These are phyloP conservation scores for Bembecia ichneumoniformis DNA, from an alignment of 2,888 invertebrate genomes.

Conservation along the genomic window DNA sequence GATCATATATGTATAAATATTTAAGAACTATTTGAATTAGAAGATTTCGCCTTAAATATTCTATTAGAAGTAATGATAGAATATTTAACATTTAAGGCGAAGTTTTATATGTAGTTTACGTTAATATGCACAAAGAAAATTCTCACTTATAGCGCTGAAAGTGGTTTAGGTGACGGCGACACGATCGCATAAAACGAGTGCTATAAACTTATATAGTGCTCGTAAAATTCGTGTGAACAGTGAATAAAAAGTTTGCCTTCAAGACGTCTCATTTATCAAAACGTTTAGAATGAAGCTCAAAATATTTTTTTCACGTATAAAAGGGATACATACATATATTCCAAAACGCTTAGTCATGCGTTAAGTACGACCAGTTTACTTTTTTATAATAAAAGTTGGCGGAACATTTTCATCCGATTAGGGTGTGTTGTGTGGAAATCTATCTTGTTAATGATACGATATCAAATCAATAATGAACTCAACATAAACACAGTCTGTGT, in stretches of 20 bases:
- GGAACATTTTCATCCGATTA: no score
- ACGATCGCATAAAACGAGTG: constrained; percentile 4
- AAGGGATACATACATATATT: constrained; percentile 5
- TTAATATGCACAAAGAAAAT: background rate
- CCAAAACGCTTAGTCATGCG: background rate
- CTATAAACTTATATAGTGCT: constrained; percentile 13
- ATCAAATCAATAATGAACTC: no score
- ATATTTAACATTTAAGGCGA: background rate
- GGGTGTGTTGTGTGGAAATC: no score
- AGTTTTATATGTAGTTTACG: background rate
- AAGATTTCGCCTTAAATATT: no score
- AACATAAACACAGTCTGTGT: no score
- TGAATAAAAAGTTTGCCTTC: constrained; percentile 2
- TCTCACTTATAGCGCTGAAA: constrained; percentile 3
- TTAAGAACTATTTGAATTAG: no score
- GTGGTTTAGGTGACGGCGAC: background rate
- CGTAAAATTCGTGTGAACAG: constrained; percentile 9
- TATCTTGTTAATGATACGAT: no score
- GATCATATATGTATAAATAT: no score
- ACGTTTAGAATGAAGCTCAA: constrained; percentile 17
- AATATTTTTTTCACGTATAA: constrained; percentile 23
- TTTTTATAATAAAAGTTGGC: no score
- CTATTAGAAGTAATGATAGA: no score
- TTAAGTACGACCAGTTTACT: no score
- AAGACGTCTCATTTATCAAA: constrained; percentile 21